Evolutionary conservation across 2,113 vertebrate species (phyloP).

Genomic region (Elachura formosa): DNA sequence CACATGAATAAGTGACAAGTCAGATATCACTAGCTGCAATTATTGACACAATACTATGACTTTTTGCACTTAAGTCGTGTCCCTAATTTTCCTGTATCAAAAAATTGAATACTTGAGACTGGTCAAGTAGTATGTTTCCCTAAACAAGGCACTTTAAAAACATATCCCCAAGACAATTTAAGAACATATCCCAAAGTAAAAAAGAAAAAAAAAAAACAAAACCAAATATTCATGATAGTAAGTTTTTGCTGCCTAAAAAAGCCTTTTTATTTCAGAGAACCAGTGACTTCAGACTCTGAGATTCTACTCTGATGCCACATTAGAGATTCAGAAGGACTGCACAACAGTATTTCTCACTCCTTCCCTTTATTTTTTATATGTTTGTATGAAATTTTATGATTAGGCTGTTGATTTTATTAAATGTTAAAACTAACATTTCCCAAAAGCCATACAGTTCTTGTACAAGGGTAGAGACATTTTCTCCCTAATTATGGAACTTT

Average conservation of each 20-base stretch:
- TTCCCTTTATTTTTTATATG: neutral
- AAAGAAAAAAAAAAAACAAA: neutral
- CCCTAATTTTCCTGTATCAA: neutral
- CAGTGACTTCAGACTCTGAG: neutral
- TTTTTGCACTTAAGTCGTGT: neutral
- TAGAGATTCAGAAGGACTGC: neutral
- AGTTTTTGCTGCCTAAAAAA: neutral
- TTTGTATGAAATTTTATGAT: neutral
- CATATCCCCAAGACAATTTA: neutral
- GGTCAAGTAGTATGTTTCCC: neutral
- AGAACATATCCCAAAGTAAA: neutral
- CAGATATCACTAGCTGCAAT: neutral
- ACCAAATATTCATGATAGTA: accelerated
- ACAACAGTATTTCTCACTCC: neutral
- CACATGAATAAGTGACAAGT: neutral
- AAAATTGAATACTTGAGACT: neutral
- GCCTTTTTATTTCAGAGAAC: neutral
- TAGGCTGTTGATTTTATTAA: neutral
- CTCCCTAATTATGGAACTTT: neutral
- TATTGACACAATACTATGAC: neutral
- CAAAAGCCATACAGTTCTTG: neutral
- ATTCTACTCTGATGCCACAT: neutral
- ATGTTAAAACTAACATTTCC: neutral
- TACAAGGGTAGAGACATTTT: neutral
- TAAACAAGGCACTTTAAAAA: neutral